Evolutionary conservation across 2,888 invertebrate species (phyloP).

Genomic region (Chymomyza procnemis): DNA sequence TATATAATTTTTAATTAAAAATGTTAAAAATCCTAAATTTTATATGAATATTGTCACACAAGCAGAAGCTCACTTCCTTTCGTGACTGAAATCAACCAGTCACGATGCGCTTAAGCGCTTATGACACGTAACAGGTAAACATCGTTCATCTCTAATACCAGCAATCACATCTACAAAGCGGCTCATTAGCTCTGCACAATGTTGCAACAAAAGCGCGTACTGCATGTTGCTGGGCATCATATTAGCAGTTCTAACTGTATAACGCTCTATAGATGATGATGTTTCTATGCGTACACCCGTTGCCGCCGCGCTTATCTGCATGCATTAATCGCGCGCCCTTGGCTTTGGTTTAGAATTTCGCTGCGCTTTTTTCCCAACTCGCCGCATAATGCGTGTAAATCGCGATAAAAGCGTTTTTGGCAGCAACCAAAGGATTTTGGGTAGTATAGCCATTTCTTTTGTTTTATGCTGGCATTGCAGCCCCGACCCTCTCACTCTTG

Average conservation of each 20-base stretch:
- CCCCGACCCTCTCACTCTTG: neutral
- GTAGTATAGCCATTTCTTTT: conserved; percentile 37
- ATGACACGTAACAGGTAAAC: neutral
- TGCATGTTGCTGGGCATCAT: neutral
- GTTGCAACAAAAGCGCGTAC: conserved; percentile 3
- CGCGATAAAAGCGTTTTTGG: conserved; percentile 65
- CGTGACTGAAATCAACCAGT: no score
- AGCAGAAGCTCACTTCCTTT: no score
- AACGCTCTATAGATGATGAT: neutral
- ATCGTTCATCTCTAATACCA: conserved; percentile 29
- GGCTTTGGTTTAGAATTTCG: conserved; percentile 68
- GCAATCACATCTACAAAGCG: conserved; percentile 19
- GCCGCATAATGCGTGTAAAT: conserved; percentile 69
- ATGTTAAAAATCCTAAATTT: no score
- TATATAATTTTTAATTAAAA: no score
- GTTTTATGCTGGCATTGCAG: conserved; percentile 58
- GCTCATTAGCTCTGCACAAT: conserved; percentile 40
- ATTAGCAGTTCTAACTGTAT: neutral
- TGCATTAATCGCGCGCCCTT: conserved; percentile 64
- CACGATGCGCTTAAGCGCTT: no score
- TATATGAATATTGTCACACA: no score
- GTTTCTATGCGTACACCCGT: neutral
- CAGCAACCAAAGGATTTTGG: conserved; percentile 39
- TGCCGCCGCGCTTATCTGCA: conserved; percentile 41
- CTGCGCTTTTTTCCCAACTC: conserved; percentile 57